These are phyloP conservation scores for Pelusios castaneus DNA, from an alignment of 2,113 vertebrate genomes.

Conservation along the genomic window DNA sequence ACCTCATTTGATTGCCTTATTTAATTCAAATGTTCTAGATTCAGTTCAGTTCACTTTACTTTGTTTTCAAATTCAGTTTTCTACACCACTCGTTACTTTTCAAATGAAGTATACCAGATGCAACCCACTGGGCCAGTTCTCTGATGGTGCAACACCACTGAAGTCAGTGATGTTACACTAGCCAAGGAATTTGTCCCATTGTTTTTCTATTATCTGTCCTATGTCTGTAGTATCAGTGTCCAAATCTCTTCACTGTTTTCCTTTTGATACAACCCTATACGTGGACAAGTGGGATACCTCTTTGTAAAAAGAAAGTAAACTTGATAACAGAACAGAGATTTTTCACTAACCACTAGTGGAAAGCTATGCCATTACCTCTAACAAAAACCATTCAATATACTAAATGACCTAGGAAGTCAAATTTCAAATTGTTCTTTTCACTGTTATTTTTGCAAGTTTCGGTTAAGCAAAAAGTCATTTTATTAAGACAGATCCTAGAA, in stretches of 20 bases:
- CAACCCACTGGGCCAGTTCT: conserved; percentile 18
- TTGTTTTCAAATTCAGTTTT: not conserved
- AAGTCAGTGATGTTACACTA: not conserved
- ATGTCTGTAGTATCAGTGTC: not conserved
- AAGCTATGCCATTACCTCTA: not conserved
- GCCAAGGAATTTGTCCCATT: too few relatives aligned
- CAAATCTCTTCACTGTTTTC: not conserved
- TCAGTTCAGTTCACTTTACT: not conserved
- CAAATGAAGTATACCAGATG: not conserved
- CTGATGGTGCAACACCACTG: not conserved
- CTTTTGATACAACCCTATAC: not conserved
- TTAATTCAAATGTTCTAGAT: not conserved
- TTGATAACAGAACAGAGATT: not conserved
- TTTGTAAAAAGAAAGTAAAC: not conserved
- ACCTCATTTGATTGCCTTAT: not conserved
- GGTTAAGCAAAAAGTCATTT: not conserved
- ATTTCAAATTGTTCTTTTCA: not conserved
- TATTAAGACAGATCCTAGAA: not conserved
- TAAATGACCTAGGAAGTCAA: not conserved
- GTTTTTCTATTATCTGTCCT: not conserved
- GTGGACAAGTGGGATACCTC: not conserved
- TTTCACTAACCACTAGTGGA: not conserved
- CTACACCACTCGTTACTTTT: not conserved
- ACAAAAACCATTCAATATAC: not conserved
- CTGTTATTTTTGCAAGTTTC: not conserved